These are phyloP conservation scores for Drosophila fungiperda DNA, from an alignment of 2,888 invertebrate genomes.

Conservation along the genomic window DNA sequence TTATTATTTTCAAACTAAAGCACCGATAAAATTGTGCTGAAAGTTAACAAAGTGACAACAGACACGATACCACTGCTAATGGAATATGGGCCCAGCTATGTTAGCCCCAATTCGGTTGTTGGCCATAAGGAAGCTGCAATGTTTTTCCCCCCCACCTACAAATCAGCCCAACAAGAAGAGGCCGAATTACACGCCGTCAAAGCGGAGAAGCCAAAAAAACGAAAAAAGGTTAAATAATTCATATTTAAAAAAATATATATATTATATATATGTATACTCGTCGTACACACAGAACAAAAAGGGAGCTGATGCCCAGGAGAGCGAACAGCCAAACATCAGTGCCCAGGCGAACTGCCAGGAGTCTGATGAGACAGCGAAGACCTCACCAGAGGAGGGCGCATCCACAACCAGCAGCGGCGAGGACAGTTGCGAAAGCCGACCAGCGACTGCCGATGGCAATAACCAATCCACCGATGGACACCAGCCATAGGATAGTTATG, in stretches of 20 bases:
- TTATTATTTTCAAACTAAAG: conserved; percentile 83
- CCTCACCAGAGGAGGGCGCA: conserved; percentile 69
- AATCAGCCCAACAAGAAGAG: conserved; percentile 85
- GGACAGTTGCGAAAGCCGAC: conserved; percentile 68
- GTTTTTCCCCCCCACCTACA: conserved; percentile 88
- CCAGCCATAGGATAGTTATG: conserved; percentile 9
- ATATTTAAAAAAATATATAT: background rate
- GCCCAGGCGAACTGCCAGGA: conserved; percentile 55
- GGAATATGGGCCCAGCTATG: conserved; percentile 89
- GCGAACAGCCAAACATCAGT: conserved; percentile 31
- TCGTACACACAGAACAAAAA: conserved; percentile 63
- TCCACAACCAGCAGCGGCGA: conserved; percentile 73
- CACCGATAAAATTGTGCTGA: conserved; percentile 89
- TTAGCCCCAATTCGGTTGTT: conserved; percentile 88
- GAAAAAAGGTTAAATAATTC: conserved; percentile 72
- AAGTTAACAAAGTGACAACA: conserved; percentile 88
- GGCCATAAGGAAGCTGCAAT: conserved; percentile 88
- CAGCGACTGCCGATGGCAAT: conserved; percentile 68
- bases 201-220: conserved; percentile 86
- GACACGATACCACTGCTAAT: conserved; percentile 88
- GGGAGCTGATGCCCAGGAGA: conserved; percentile 53
- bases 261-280: background rate
- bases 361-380: conserved; percentile 61
- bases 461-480: conserved; percentile 39
- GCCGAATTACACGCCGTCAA: conserved; percentile 74